Evolutionary conservation across 2,113 vertebrate species (phyloP).

Genomic region (Leucosticte australis): DNA sequence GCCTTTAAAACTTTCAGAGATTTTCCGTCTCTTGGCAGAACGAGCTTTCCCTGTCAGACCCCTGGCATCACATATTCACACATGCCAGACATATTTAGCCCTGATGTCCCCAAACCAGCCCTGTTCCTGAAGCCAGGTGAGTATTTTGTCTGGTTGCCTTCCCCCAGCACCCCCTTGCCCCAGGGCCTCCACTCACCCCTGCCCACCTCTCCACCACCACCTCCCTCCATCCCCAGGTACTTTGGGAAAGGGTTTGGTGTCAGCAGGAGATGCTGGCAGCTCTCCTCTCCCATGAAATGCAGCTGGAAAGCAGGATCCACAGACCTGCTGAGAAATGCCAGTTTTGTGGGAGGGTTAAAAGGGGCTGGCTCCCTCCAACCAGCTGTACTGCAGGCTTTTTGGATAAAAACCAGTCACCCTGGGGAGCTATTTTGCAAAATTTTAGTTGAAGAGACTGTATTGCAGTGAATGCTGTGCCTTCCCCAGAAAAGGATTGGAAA

Average conservation of each 20-base stretch:
- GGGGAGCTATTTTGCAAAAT: constrained; percentile 7
- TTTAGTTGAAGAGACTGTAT: neutral
- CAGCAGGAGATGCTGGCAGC: neutral
- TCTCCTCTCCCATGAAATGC: neutral
- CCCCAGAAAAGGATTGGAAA: neutral
- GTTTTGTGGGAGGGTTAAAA: neutral
- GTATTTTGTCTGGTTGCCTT: neutral
- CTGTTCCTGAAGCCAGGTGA: neutral
- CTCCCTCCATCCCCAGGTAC: neutral
- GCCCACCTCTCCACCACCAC: neutral
- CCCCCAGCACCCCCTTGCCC: neutral
- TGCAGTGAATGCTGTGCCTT: neutral
- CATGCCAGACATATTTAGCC: neutral
- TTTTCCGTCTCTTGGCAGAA: neutral
- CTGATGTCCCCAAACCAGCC: neutral
- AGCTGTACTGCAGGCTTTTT: neutral
- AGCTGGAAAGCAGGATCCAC: neutral
- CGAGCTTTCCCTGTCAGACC: neutral
- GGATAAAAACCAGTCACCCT: neutral
- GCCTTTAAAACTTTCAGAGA: neutral
- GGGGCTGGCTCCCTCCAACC: rapidly evolving
- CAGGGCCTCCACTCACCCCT: neutral
- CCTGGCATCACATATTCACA: rapidly evolving
- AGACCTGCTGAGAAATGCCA: neutral
- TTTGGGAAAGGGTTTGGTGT: neutral